Evolutionary conservation across 2,113 vertebrate genomes (phyloP), one percentile per base, ranked within the genome.

Genomic region (Thomomys bottae): DNA sequence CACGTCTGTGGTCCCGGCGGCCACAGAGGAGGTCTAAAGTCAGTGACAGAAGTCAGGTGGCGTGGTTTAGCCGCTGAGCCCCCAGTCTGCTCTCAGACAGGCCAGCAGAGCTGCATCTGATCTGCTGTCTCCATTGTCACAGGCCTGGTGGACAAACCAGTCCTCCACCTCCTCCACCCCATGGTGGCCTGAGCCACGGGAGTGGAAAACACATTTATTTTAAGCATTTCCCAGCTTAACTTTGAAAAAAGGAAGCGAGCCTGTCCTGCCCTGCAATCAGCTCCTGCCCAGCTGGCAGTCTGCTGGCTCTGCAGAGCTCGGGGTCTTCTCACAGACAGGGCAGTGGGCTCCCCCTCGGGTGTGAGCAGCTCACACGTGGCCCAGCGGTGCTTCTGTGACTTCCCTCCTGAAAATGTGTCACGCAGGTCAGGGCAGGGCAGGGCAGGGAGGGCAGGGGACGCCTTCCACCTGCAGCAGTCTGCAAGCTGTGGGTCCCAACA

Each of bases 121-220:
- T 92, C 32, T 73, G 34, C 11, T 93, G 87, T 90, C 81, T 77
- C 57, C 34, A 68, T 92, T 88, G 84, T 89, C 72, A 81, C 64
- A 89, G 66, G 17, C 49, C 6, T 45, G 45, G 11, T 11, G 11
- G 45, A 11, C 45, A 45, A 45, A 45, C 45, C 6, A 45, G 45
- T 45, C 6, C 11, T 11, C 45, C 45, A 8, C 11, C 11, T 45
- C 49, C 49, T 54, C 15, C 49, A 54, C 49, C 49, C 14, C 49
- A 54, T 3, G 2, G 40, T 70, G 81, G 87, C 72, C 78, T 78
- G 45, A 93, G 68, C 32, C 11, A 84, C 66, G 73, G 81, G 66
- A 82, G 68, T 26, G 93, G 61, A 63, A 89, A 83, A 88, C 30
- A 70, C 45, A 34, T 42, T 54, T 38, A 11, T 38, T 24, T 30